Evolutionary conservation across 1,140 invertebrate species (phyloP).

Genomic region (Musca domestica): DNA sequence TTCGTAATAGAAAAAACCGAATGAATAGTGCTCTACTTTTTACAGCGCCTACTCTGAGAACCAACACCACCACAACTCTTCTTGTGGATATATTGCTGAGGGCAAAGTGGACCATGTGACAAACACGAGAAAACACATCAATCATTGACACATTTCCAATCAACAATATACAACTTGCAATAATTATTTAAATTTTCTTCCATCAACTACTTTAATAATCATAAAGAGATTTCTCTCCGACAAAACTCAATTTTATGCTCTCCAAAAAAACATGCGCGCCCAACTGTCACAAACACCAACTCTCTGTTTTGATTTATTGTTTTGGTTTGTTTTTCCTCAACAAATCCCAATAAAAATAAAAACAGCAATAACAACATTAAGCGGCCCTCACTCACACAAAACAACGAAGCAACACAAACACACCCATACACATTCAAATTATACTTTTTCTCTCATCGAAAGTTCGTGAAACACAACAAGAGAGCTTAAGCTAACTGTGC

Average conservation of each 20-base stretch:
- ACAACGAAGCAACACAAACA: too few relatives aligned
- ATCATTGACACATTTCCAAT: neutral
- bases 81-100: too few relatives aligned
- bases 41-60: too few relatives aligned
- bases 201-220: neutral
- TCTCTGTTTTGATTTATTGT: constrained; percentile 22
- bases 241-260: neutral
- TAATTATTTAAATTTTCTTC: neutral
- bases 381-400: neutral
- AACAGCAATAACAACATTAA: constrained; percentile 3
- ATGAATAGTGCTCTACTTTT: neutral
- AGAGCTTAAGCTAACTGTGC: too few relatives aligned
- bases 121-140: neutral
- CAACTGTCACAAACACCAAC: neutral
- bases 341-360: neutral
- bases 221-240: neutral
- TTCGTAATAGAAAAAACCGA: neutral
- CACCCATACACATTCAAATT: too few relatives aligned
- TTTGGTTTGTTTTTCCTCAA: constrained; percentile 8
- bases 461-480: neutral
- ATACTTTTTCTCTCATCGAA: too few relatives aligned
- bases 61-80: too few relatives aligned
- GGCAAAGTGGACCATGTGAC: too few relatives aligned
- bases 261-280: neutral
- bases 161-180: neutral